phyloP scores from a whole-genome alignment of 2,797 vertebrate genomes.

The Numenius phaeopus region DNA sequence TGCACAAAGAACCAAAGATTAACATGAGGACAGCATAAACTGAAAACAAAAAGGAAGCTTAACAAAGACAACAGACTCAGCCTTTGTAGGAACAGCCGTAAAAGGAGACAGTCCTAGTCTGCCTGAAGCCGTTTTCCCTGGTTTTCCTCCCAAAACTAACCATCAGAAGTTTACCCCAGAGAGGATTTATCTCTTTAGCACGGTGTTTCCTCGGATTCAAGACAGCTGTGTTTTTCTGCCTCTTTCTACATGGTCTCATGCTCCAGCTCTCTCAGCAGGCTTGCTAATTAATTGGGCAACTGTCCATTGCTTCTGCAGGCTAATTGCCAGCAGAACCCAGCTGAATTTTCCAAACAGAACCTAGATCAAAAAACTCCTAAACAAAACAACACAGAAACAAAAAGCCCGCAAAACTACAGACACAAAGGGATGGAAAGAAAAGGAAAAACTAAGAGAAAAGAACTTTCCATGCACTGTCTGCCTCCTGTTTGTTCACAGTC shows the following conservation, averaged over 20 bases:
- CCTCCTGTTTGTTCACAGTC: neutral
- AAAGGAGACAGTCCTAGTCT: neutral
- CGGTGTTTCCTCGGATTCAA: accelerated
- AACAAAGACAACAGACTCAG: neutral
- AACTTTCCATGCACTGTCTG: neutral
- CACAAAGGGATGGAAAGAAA: neutral
- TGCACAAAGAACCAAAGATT: neutral
- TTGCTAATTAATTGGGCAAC: conserved; percentile 17
- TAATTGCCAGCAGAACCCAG: neutral
- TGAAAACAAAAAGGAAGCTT: neutral
- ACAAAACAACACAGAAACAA: neutral
- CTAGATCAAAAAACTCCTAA: neutral
- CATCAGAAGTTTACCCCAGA: neutral
- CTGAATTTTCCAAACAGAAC: neutral
- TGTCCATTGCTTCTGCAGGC: neutral
- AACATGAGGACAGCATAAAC: neutral
- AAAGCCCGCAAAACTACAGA: neutral
- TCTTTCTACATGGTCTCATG: neutral
- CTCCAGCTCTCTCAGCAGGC: neutral
- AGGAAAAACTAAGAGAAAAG: neutral
- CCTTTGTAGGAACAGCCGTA: neutral
- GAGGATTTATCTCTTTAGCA: neutral
- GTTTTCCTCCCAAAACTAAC: neutral
- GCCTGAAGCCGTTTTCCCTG: neutral
- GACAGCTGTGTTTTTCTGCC: neutral